Base-by-base conservation (phyloP, 1,140 invertebrate species). In the Euwallacea similis region DNA sequence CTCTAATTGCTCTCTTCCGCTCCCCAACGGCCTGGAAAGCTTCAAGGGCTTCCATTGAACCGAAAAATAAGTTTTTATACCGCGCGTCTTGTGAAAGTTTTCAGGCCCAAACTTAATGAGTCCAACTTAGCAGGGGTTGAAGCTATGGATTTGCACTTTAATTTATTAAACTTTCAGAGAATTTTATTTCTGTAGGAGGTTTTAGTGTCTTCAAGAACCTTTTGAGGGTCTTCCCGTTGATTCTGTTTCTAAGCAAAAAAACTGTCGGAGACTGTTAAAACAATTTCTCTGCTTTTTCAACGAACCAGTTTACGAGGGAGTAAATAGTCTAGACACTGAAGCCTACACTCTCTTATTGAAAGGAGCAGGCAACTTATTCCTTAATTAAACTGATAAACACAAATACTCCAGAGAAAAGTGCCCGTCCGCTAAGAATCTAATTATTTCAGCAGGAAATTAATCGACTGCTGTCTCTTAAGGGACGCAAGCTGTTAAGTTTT, bases 1-100 rank as follows among this genome's bases (percentile, higher is more conserved):
- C 55, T 46, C 44, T 68, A 68, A 68, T 68, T 68, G 56, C 66
- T 58, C 56, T 21, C 55, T 68, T 68, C 66, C 66, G 56, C 54
- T 66, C 58, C 46, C 21, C 64, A 44, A 60, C 42, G 56, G 66
- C 43, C 42, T 59, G 16, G 43, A 58, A 58, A 55, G 47, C 56
- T 47, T 68, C 33, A 66, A 44, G 66, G n/a, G 54, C 55, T 60
- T 59, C 41, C 55, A 59, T 41, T 59, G 46, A 46, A 21, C 55
- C 47, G 56, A 60, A 59, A 68, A 47, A 60, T 59, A 65, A 68
- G 56, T 47, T 68, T 68, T 50, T 50, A 50, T 59, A 50, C 16
- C 33, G 42, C 21, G 4, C 21, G 21, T 33, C 21, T 33, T 56
- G 16, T 9, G 16, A 16, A 56, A 15, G 16, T 56, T 56, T 56